Percentiles rank a stretch among this genome's conserved stretches.
These are phyloP conservation scores for Physocephala rufipes DNA, from an alignment of 2,888 invertebrate species.

Conservation along the genomic window DNA sequence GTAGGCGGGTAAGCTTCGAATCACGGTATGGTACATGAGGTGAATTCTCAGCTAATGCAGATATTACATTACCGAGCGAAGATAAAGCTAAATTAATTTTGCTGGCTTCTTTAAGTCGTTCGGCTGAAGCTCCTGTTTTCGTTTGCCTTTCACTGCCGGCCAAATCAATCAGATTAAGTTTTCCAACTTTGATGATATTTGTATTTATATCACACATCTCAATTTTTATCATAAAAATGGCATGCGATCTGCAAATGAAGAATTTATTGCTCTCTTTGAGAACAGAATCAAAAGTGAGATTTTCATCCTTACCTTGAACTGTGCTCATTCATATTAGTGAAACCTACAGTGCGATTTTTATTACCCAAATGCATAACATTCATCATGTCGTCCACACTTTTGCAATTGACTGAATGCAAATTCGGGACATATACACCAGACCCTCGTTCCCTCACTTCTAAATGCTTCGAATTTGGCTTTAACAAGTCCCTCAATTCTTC, in stretches of 20 bases:
- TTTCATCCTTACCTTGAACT: conserved; percentile 72
- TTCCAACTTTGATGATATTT: conserved; percentile 78
- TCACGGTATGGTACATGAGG: conserved; percentile 97
- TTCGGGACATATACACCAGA: conserved; percentile 95
- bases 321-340: conserved; percentile 98
- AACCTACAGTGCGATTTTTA: conserved; percentile 91
- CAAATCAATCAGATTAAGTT: conserved; percentile 95
- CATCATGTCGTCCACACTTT: conserved; percentile 92
- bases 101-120: conserved; percentile 92
- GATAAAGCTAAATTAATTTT: conserved; percentile 97
- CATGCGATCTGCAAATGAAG: conserved; percentile 79
- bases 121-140: conserved; percentile 95
- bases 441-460: conserved; percentile 74
- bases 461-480: conserved; percentile 68
- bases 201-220: conserved; percentile 86
- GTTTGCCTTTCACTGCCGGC: conserved; percentile 98
- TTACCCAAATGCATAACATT: conserved; percentile 94
- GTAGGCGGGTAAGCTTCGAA: conserved; percentile 92
- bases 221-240: conserved; percentile 97
- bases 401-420: conserved; percentile 93
- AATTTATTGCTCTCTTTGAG: neutral
- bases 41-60: conserved; percentile 93
- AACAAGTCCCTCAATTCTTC: conserved; percentile 85
- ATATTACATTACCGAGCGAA: conserved; percentile 98
- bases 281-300: neutral